Base-by-base conservation (phyloP, 1,140 invertebrate genomes). In the Micrasema longulum region DNA sequence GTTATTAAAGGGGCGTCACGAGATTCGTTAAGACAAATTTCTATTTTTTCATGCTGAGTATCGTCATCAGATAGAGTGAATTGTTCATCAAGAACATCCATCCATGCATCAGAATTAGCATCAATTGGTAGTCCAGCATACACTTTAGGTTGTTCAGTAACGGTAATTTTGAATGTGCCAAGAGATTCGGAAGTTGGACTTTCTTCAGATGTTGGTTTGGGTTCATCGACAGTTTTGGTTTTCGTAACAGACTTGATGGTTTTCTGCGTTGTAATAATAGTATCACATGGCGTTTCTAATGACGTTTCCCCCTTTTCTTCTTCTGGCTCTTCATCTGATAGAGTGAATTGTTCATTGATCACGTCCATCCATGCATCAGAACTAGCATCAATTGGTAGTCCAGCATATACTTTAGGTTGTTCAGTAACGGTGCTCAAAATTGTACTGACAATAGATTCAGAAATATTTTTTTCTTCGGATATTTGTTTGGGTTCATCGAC, bases 81-180 rank as follows among this genome's bases (percentile, higher is more conserved):
- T 55, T 84, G 80, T 74, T 87, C 84, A 71, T 89, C 87, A 41
- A 88, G 71, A 57, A 86, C 81, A 77, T 79, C 78, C 80, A 82
- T 80, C 82, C 81, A 82, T 6, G 77, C 68, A 67, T 74, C 77
- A 6, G 74, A 71, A 11, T 81, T 77, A 2, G 75, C 71, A 75
- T 82, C 79, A 0, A 82, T 78, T 7, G 80, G 80, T 41, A 82
- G 65, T 35, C 80, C 79, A 73, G 78, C 80, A 73, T 82, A 80
- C 18, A 43, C 48, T 23, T 52, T 52, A 38, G 18, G 16, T 23
- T 55, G 22, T 55, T n/a, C n/a, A n/a, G n/a, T n/a, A n/a, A n/a
- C n/a, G n/a, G n/a, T n/a, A n/a, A n/a, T n/a, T n/a, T n/a, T n/a
- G n/a, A n/a, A n/a, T n/a, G n/a, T n/a, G n/a, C n/a, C n/a, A n/a